Percentiles rank a stretch among this genome's conserved stretches.
phyloP scores from a whole-genome alignment of 2,888 invertebrate species.

The Ctenicera cuprea region DNA sequence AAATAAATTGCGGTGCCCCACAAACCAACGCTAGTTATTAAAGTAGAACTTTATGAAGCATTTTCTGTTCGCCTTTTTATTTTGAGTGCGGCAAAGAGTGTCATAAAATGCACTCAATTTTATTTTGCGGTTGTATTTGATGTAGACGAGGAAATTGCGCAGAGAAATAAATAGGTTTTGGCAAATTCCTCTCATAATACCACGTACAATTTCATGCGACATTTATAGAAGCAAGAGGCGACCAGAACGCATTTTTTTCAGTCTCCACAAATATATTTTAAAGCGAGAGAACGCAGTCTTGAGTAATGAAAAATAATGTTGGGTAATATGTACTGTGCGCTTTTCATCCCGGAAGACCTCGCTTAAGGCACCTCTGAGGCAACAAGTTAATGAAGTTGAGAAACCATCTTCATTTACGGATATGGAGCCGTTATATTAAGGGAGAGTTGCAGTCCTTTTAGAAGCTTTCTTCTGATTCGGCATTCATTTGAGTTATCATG shows the following conservation, averaged over 20 bases:
- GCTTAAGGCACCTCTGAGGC: slow-evolving; percentile 12
- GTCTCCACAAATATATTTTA: slow-evolving; percentile 4
- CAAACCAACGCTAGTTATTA: slow-evolving; percentile 19
- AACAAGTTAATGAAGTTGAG: slow-evolving; percentile 28
- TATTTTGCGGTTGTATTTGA: slow-evolving; percentile 16
- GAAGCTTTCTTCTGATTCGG: not conserved
- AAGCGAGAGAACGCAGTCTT: not conserved
- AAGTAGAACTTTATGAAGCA: slow-evolving; percentile 21
- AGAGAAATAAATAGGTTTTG: slow-evolving; percentile 15
- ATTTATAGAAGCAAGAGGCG: slow-evolving; percentile 15
- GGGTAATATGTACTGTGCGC: slow-evolving; percentile 8
- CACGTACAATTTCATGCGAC: slow-evolving; percentile 21
- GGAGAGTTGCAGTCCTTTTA: not conserved
- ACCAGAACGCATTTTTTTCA: slow-evolving; percentile 17
- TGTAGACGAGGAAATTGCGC: not conserved
- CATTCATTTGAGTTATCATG: too few relatives aligned
- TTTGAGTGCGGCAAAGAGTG: slow-evolving; percentile 4
- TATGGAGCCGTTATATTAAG: slow-evolving; percentile 2
- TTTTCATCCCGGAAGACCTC: slow-evolving; percentile 6
- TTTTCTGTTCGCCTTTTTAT: slow-evolving; percentile 13
- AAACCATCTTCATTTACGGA: not conserved
- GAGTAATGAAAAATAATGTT: slow-evolving; percentile 23
- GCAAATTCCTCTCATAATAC: slow-evolving; percentile 6
- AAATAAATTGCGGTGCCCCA: slow-evolving; percentile 23
- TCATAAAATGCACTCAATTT: slow-evolving; percentile 26